Percentiles rank a stretch among this genome's conserved stretches.
phyloP scores from a whole-genome alignment of 2,797 vertebrate species.

The Apogon hyalosoma region DNA sequence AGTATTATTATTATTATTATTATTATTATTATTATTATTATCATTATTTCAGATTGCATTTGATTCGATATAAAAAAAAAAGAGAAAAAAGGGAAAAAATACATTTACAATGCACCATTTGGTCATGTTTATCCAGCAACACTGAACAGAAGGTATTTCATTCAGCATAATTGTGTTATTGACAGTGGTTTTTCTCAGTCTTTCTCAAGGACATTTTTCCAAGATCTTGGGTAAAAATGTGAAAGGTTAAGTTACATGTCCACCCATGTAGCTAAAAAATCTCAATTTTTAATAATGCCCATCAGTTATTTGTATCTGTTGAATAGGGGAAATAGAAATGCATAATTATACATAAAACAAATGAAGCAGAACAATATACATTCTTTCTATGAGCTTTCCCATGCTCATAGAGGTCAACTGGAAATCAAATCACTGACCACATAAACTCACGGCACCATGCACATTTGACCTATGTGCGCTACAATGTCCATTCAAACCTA shows the following conservation, averaged over 20 bases:
- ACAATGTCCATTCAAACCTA: slow-evolving; percentile 20
- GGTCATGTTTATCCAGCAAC: neutral
- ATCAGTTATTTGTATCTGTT: neutral
- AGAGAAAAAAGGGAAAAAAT: too few relatives aligned
- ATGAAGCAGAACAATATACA: neutral
- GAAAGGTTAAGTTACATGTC: neutral
- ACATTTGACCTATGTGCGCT: slow-evolving; percentile 11
- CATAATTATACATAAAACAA: neutral
- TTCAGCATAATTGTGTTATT: neutral
- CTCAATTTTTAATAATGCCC: neutral
- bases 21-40: too few relatives aligned
- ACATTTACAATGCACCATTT: too few relatives aligned
- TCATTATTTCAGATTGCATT: neutral
- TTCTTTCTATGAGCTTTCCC: neutral
- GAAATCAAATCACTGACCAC: slow-evolving; percentile 18
- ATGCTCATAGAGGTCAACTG: slow-evolving; percentile 10
- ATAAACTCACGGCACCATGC: neutral
- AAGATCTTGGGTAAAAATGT: neutral
- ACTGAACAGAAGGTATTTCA: neutral
- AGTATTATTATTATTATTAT: too few relatives aligned
- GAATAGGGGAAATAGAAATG: too few relatives aligned
- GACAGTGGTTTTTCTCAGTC: slow-evolving; percentile 1
- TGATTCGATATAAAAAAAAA: neutral
- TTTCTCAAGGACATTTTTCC: slow-evolving; percentile 9
- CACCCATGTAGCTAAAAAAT: neutral